Evolutionary conservation across 2,113 vertebrate species (phyloP).

Genomic region (Carassius gibelio): DNA sequence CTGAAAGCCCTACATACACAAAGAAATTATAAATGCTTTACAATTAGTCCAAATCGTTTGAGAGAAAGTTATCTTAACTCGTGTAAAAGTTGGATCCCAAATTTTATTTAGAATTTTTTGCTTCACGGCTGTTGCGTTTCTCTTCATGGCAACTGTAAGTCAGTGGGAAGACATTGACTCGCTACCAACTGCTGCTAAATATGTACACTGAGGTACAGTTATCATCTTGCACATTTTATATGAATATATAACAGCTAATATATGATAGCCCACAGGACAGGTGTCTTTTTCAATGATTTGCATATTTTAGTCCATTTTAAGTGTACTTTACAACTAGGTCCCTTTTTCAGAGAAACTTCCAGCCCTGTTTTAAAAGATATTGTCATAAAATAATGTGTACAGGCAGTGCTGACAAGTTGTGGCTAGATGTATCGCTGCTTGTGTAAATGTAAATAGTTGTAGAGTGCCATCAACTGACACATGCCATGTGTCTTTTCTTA

Average conservation of each 20-base stretch:
- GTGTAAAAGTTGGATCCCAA: background rate
- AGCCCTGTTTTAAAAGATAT: conserved; percentile 30
- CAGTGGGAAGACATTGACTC: conserved; percentile 33
- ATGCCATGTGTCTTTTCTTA: conserved; percentile 25
- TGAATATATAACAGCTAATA: background rate
- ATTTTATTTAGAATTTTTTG: background rate
- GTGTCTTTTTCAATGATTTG: background rate
- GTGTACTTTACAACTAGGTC: background rate
- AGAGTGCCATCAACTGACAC: conserved; percentile 29
- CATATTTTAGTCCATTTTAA: background rate
- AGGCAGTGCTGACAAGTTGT: background rate
- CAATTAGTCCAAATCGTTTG: background rate
- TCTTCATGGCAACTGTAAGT: background rate
- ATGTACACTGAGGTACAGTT: conserved; percentile 21
- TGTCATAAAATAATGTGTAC: background rate
- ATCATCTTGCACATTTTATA: conserved; percentile 42
- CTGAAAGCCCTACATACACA: background rate
- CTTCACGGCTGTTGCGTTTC: background rate
- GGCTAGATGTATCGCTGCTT: conserved; percentile 36
- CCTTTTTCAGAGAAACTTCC: conserved; percentile 1
- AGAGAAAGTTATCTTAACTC: background rate
- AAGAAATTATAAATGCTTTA: background rate
- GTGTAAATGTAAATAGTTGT: conserved; percentile 40
- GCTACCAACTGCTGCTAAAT: conserved; percentile 41
- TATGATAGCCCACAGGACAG: background rate